Evolutionary conservation across 2,113 vertebrate species (phyloP).

Genomic region (Sminthopsis crassicaudata): DNA sequence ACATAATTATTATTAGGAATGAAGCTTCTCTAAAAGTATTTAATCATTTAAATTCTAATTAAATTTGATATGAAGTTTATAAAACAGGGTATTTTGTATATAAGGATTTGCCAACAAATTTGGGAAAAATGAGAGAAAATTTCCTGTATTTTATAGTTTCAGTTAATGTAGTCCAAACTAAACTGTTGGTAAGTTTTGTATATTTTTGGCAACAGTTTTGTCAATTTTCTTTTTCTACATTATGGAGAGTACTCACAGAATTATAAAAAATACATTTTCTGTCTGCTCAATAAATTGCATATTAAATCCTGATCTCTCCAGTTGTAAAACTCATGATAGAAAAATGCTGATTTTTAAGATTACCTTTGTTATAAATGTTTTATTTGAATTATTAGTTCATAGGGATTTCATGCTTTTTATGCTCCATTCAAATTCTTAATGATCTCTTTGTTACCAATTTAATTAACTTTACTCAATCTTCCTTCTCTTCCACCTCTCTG

Average conservation of each 20-base stretch:
- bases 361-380: rapidly evolving
- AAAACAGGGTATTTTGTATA: conserved; percentile 57
- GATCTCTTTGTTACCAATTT: not conserved
- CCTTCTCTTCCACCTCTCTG: not conserved
- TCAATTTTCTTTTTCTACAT: conserved; percentile 47
- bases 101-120: conserved; percentile 69
- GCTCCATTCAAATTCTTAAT: not conserved
- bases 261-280: conserved; percentile 20
- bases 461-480: not conserved
- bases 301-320: not conserved
- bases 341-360: conserved; percentile 3
- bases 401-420: not conserved
- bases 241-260: not conserved
- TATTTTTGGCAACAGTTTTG: conserved; percentile 58
- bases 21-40: conserved; percentile 66
- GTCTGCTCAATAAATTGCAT: not conserved
- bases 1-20: conserved; percentile 68
- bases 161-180: conserved; percentile 69
- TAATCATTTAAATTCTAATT: conserved; percentile 71
- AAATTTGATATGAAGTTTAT: conserved; percentile 65
- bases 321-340: not conserved
- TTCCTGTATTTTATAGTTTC: conserved; percentile 63
- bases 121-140: conserved; percentile 69
- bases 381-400: not conserved
- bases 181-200: conserved; percentile 44